Evolutionary conservation across 2,888 invertebrate species (phyloP).

Genomic region (Drosophila kanekoi): DNA sequence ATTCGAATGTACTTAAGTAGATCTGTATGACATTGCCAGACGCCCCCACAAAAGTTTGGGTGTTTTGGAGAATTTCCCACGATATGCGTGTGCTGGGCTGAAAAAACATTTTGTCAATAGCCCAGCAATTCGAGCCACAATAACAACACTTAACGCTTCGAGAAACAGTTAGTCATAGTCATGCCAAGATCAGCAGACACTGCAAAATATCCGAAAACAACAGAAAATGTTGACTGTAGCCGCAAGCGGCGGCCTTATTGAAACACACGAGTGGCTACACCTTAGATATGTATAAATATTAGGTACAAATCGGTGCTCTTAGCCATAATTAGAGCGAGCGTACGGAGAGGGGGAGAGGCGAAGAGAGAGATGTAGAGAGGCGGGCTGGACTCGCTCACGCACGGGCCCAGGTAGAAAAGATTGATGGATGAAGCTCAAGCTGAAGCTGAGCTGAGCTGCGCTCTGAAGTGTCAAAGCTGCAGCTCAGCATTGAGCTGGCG

Average conservation of each 20-base stretch:
- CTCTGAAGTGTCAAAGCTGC: constrained; percentile 66
- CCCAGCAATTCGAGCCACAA: constrained; percentile 30
- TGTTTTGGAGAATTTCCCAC: constrained; percentile 25
- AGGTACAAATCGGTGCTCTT: constrained; percentile 18
- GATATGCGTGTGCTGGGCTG: constrained; percentile 30
- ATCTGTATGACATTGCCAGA: constrained; percentile 9
- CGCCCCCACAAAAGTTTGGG: constrained; percentile 45
- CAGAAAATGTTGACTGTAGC: constrained; percentile 44
- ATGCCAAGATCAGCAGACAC: constrained; percentile 28
- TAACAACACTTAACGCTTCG: constrained; percentile 20
- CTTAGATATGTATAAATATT: constrained; percentile 14
- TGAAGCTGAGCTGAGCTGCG: constrained; percentile 50
- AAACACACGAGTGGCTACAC: constrained; percentile 49
- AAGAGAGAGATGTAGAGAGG: constrained; percentile 20
- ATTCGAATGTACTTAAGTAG: neutral
- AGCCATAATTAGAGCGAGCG: constrained; percentile 41
- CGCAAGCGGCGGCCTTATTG: constrained; percentile 61
- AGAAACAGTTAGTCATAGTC: constrained; percentile 47
- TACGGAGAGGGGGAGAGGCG: neutral
- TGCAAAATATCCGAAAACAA: constrained; percentile 7
- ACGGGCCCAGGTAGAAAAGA: constrained; percentile 37
- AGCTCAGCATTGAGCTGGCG: constrained; percentile 44
- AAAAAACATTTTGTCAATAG: constrained; percentile 40
- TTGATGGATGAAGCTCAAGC: constrained; percentile 61
- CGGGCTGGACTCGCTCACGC: constrained; percentile 13